These are phyloP conservation scores for Zonotrichia leucophrys DNA, from an alignment of 2,113 vertebrate species.

Conservation along the genomic window DNA sequence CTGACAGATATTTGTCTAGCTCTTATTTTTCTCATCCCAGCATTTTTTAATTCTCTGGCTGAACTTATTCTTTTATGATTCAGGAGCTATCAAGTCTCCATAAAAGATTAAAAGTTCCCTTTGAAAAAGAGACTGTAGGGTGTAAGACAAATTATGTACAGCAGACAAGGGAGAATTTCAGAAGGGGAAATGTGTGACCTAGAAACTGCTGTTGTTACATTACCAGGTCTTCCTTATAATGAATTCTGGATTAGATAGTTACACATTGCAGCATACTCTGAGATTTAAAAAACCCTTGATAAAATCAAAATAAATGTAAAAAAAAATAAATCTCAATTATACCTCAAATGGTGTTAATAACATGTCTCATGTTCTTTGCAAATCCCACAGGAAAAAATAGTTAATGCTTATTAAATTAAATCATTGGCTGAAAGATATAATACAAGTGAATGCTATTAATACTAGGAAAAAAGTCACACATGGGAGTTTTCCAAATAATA, in stretches of 20 bases:
- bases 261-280: background rate
- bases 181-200: background rate
- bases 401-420: background rate
- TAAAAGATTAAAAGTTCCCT: constrained; percentile 24
- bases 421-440: background rate
- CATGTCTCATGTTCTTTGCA: background rate
- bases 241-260: background rate
- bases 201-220: background rate
- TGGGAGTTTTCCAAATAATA: background rate
- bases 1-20: background rate
- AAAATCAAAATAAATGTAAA: background rate
- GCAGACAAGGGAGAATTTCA: background rate
- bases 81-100: background rate
- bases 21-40: background rate
- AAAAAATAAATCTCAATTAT: background rate
- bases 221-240: background rate
- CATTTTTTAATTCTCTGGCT: background rate
- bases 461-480: background rate
- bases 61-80: background rate
- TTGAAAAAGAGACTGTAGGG: background rate
- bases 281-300: background rate
- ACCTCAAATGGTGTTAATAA: background rate
- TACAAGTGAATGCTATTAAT: background rate
- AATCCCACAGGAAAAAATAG: background rate
- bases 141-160: constrained; percentile 32